Conservation (phyloP, 2,888 invertebrate species). For the Hirtodrosophila trivittata region DNA sequence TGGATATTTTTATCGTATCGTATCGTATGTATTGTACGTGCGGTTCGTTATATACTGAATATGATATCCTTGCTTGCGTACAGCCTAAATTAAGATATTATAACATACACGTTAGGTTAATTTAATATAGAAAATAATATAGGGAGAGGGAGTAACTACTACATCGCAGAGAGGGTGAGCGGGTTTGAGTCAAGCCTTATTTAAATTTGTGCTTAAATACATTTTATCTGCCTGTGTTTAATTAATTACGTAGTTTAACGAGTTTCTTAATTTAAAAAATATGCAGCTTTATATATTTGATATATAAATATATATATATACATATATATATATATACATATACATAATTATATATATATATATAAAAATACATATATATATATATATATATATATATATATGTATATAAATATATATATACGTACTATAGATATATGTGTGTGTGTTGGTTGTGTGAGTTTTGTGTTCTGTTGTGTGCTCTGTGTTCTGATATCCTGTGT, state of each 20-base stretch:
- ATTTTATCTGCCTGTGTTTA: slow-evolving; percentile 25
- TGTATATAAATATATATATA: too few species aligned
- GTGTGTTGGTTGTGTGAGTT: too few species aligned
- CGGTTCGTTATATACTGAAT: slow-evolving; percentile 58
- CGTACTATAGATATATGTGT: too few species aligned
- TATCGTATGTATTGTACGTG: slow-evolving; percentile 26
- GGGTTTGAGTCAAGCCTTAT: slow-evolving; percentile 30
- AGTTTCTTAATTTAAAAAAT: slow-evolving; percentile 35
- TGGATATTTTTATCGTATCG: neutral
- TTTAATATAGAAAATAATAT: slow-evolving; percentile 11
- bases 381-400: too few species aligned
- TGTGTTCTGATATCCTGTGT: too few species aligned
- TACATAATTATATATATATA: neutral
- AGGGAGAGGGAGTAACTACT: slow-evolving; percentile 29
- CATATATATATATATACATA: slow-evolving; percentile 13
- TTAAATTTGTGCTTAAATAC: slow-evolving; percentile 21
- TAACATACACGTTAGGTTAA: slow-evolving; percentile 43
- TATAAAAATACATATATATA: too few species aligned
- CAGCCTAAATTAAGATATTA: slow-evolving; percentile 36
- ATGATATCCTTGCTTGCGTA: slow-evolving; percentile 36
- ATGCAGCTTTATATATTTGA: slow-evolving; percentile 14
- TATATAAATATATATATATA: slow-evolving; percentile 20
- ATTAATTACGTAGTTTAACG: too few species aligned
- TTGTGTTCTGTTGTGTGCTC: too few species aligned
- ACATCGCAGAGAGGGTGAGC: slow-evolving; percentile 48